Conservation (phyloP, 2,888 invertebrate species). For the Drosophila pullipes region DNA sequence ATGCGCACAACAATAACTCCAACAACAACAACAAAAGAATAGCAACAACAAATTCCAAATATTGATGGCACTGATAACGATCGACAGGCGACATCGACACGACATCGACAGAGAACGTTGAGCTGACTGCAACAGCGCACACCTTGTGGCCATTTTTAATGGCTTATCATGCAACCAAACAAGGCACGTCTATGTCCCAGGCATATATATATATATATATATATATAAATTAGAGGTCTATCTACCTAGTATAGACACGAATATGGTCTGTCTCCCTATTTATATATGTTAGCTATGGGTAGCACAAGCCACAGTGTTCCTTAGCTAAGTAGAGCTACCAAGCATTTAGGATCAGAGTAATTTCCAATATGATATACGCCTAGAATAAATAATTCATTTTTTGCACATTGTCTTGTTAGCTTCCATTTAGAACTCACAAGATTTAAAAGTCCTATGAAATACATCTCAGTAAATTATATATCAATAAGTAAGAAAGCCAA, state of each 20-base stretch:
- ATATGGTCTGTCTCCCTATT: neutral
- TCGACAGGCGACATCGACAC: slow-evolving; percentile 51
- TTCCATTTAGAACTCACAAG: too few relatives aligned
- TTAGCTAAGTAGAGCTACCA: neutral
- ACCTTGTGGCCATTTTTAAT: slow-evolving; percentile 76
- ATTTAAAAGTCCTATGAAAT: too few relatives aligned
- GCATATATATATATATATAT: slow-evolving; percentile 6
- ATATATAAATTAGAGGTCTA: slow-evolving; percentile 1
- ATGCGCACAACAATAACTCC: slow-evolving; percentile 43
- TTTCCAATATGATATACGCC: too few relatives aligned
- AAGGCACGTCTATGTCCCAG: slow-evolving; percentile 16
- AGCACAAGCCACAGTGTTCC: neutral
- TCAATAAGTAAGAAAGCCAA: neutral
- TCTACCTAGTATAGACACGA: neutral
- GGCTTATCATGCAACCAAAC: slow-evolving; percentile 71
- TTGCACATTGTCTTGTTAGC: too few relatives aligned
- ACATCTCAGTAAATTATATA: too few relatives aligned
- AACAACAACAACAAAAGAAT: neutral
- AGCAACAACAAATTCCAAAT: slow-evolving; percentile 48
- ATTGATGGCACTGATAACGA: slow-evolving; percentile 73
- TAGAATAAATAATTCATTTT: too few relatives aligned
- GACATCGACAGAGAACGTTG: slow-evolving; percentile 32
- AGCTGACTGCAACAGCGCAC: slow-evolving; percentile 46
- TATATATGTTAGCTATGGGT: too few relatives aligned
- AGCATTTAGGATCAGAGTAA: too few relatives aligned